phyloP scores from a whole-genome alignment of 2,113 vertebrate genomes.

The Trachemys scripta region DNA sequence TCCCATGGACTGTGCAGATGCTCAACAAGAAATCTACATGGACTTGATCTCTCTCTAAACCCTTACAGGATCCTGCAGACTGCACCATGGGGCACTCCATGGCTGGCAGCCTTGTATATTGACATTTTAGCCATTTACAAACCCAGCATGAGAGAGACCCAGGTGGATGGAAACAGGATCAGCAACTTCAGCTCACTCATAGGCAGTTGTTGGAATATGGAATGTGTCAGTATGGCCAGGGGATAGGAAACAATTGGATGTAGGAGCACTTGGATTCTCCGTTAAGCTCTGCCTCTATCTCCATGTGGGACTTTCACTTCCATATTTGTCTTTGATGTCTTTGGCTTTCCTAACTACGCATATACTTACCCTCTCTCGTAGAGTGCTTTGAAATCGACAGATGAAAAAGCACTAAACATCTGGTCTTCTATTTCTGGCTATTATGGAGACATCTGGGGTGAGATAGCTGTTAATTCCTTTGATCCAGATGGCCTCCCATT shows the following conservation, averaged over 20 bases:
- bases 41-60: background rate
- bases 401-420: constrained; percentile 38
- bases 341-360: constrained; percentile 49
- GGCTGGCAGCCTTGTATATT: background rate
- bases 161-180: background rate
- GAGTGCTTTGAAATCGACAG: constrained; percentile 56
- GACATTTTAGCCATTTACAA: background rate
- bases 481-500: background rate
- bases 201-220: background rate
- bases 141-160: background rate
- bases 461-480: background rate
- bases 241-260: background rate
- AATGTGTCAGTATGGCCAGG: background rate
- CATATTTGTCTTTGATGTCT: constrained; percentile 38
- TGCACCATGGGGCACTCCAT: background rate
- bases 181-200: background rate
- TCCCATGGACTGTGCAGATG: background rate
- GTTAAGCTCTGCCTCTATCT: background rate
- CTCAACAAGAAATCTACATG: background rate
- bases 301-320: background rate
- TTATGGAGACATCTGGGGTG: constrained; percentile 19
- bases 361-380: background rate
- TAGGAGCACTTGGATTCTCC: background rate
- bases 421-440: constrained; percentile 38
- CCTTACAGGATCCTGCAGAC: background rate